These are phyloP conservation scores for Bombus haemorrhoidalis DNA, from an alignment of 1,140 invertebrate species.

Conservation along the genomic window DNA sequence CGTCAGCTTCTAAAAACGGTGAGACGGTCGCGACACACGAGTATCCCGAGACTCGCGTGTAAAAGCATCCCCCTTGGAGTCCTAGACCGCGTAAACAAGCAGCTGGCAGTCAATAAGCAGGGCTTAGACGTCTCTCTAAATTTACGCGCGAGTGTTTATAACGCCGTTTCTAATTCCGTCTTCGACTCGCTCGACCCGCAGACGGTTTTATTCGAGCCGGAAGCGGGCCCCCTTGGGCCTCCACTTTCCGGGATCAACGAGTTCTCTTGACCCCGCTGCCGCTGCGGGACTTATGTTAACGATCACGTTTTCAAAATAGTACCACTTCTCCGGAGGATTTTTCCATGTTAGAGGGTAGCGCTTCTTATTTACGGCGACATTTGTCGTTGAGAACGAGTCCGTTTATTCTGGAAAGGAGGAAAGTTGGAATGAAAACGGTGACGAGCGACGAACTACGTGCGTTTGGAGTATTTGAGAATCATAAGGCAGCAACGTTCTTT, in stretches of 20 bases:
- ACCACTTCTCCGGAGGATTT: neutral
- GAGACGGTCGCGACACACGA: neutral
- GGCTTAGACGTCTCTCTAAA: conserved; percentile 47
- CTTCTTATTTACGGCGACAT: neutral
- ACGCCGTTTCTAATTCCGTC: conserved; percentile 59
- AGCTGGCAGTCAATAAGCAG: conserved; percentile 53
- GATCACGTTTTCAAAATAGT: conserved; percentile 31
- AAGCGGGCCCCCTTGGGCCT: conserved; percentile 31
- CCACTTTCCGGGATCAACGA: conserved; percentile 50
- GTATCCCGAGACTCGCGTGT: neutral
- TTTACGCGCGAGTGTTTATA: conserved; percentile 60
- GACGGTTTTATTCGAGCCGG: conserved; percentile 60
- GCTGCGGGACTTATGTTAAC: neutral
- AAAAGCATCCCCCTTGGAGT: neutral
- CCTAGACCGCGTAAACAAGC: conserved; percentile 47
- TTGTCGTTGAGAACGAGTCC: no score
- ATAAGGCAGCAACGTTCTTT: neutral
- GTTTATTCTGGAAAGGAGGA: neutral
- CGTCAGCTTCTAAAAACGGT: neutral
- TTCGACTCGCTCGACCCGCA: conserved; percentile 37
- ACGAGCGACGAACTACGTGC: no score
- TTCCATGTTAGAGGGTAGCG: neutral
- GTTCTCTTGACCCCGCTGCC: conserved; percentile 3
- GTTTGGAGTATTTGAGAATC: neutral
- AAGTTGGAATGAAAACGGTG: neutral